Percentiles rank a stretch among this genome's conserved stretches.
These are phyloP conservation scores for Lobophora halterata DNA, from an alignment of 2,888 invertebrate genomes.

Conservation along the genomic window DNA sequence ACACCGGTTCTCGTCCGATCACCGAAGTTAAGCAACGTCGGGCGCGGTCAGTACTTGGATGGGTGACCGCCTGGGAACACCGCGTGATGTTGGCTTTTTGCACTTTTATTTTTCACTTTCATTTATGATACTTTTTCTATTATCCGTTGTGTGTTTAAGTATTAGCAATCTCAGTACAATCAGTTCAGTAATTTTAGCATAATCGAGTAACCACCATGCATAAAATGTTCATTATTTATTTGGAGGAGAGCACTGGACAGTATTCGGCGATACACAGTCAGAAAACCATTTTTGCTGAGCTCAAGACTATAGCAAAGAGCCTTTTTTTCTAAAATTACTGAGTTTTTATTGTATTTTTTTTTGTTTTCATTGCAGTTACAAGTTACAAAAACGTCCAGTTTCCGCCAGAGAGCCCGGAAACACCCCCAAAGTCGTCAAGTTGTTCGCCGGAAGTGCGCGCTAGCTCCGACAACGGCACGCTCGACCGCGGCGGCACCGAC, in stretches of 20 bases:
- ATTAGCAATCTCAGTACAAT: no score
- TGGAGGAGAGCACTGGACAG: constrained; percentile 8
- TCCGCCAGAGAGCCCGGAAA: constrained; percentile 35
- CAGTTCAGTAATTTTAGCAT: no score
- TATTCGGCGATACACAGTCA: no score
- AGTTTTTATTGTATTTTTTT: no score
- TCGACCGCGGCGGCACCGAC: constrained; percentile 30
- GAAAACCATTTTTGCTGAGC: no score
- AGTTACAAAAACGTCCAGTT: constrained; percentile 27
- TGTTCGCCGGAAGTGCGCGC: constrained; percentile 33
- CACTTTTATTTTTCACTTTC: constrained; percentile 5
- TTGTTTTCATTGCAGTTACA: no score
- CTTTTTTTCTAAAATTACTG: no score
- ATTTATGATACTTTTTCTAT: no score
- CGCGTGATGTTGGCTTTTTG: constrained; percentile 49
- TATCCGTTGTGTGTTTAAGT: no score
- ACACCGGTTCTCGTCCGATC: constrained; percentile 74
- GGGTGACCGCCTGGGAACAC: constrained; percentile 72
- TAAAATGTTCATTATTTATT: constrained; percentile 3
- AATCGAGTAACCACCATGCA: no score
- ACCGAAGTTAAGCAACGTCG: constrained; percentile 77
- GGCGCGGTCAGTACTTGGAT: constrained; percentile 77
- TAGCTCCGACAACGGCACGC: constrained; percentile 31
- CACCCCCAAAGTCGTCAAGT: constrained; percentile 33
- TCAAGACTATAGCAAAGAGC: no score